Evolutionary conservation across 2,797 vertebrate genomes (phyloP), one percentile per base, ranked within the genome.

Genomic region (Sandelia bainsii): DNA sequence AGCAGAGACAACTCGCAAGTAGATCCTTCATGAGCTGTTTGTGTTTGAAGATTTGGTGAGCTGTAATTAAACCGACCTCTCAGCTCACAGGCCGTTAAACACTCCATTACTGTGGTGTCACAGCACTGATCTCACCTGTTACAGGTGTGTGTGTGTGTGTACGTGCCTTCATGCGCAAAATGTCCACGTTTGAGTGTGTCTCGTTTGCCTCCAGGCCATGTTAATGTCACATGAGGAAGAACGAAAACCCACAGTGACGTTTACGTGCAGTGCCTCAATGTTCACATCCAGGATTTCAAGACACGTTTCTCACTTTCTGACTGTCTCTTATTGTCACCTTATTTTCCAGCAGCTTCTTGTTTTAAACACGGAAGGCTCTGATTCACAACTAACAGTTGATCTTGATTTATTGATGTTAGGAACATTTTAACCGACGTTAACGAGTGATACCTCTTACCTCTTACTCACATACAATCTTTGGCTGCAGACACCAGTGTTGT

Each of bases 141-240:
- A 64, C 72, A 77, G 79, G 75, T 71, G 66, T 52, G 60, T 44
- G 39, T 22, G 23, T 42, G 13, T 45, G 51, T 54, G 56, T 40
- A 16, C 4, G 16, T 39, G 14, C 40, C 14, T 42, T 22, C 46
- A 22, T 48, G n/a, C 11, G 9, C 8, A n/a, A 46, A 46, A 3
- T 20, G 44, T n/a, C 17, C 16, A 44, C 40, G 8, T 44, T 44
- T 5, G 40, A 44, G 40, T 17, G 40, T 4, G 42, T 19, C 40
- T 1, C 0, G 45, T 58, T 58, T 49, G 54, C 11, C 54, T 68
- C 37, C 2, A 25, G 27, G 40, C 40, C 10, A 6, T 4, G 8
- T 27, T 23, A 51, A 25, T 6, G 9, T 27, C 11, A 29, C 32
- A 27, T 20, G 34, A 69, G 16, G 19, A 10, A 58, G 34, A 57